Evolutionary conservation across 1,140 invertebrate genomes (phyloP), one percentile per base, ranked within the genome.

Genomic region (Microplitis demolitor): DNA sequence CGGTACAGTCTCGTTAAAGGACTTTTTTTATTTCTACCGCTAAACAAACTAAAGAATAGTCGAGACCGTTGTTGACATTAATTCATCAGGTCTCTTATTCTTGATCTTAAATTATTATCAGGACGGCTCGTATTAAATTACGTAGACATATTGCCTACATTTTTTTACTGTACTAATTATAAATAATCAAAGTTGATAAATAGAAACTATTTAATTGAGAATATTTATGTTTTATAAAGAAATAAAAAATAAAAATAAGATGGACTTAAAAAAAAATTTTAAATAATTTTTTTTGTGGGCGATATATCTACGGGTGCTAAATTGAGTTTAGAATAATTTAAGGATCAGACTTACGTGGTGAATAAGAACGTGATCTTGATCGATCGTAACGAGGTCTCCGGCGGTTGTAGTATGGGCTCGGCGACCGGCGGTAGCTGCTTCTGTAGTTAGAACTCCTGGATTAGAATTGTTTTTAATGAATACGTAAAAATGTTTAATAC

Each of bases 341-440:
- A 75, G 58, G 72, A 72, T 75, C 74, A 76, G 78, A 93, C 91
- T 92, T 91, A 95, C 95, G 93, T 85, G 95, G 95, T 75, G 93
- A 94, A 87, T 95, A 96, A 77, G 94, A 95, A 74, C 94, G 91
- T 76, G 94, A 95, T 77, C 94, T 89, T 24, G 93, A 93, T 62
- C 92, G 90, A 74, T 94, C 93, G 80, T 94, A 93, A 50, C 90
- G 87, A 24, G 88, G 82, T 33, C 89, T 89, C 66, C 89, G 86
- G 56, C 88, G 85, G 74, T 84, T 84, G 76, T 90, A 89, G 73
- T 91, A 90, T 3, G 91, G 91, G 24, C 91, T 92, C 14, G 91
- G 91, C 3, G 91, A 92, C 64, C 91, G 87, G 3, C 90, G 85
- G 74, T 89, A 87, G 16, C 82, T 86, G 78, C 82, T 83, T 74